Evolutionary conservation across 35 echinoderm and acorn worm species (phyloP), one percentile per base, ranked within the genome.

Genomic region (Amphiura filiformis): DNA sequence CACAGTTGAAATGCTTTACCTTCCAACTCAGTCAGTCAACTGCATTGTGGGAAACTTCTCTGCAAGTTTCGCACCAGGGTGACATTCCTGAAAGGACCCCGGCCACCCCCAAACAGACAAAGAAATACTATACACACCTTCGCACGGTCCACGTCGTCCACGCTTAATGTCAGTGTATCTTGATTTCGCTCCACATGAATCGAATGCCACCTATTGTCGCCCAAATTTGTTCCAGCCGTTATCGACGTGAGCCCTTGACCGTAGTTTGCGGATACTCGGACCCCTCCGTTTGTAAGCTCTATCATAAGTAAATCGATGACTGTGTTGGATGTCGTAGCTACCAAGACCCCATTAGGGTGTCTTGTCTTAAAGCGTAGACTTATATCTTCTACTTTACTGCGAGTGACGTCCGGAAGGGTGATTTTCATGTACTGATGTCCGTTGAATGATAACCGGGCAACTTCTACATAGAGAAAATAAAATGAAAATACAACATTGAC

Each of bases 171-270:
- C 28, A 98, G 34, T 0, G 81, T 79, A 31, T 56, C 78, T 33
- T 94, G 86, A 31, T 94, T 76, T 17, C 96, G 41, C 35, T 75
- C 31, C 9, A 98, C 83, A 39, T 87, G 82, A 49, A 98, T 82
- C 34, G 96, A 77, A 87, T 98, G 96, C 96, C 96, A 98, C 35
- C 82, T 28, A 26, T 92, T 94, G 75, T 98, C 90, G 78, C 92
- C 92, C 56, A 98, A 79, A 65, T 88, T 52, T 22, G 88, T 82
- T 75, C 95, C 96, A 18, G 86, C 90, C 31, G 78, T 83, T 0
- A 87, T 85, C 0, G 39, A 57, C 28, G 86, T 86, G 36, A 37
- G 37, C 35, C 96, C 93, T 12, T 65, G 81, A 3, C 96, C 96
- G 56, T 92, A 94, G 83, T 98, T 91, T 38, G 84, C 77, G 9